phyloP scores from a whole-genome alignment of 2,113 vertebrate species.

The Apus apus region DNA sequence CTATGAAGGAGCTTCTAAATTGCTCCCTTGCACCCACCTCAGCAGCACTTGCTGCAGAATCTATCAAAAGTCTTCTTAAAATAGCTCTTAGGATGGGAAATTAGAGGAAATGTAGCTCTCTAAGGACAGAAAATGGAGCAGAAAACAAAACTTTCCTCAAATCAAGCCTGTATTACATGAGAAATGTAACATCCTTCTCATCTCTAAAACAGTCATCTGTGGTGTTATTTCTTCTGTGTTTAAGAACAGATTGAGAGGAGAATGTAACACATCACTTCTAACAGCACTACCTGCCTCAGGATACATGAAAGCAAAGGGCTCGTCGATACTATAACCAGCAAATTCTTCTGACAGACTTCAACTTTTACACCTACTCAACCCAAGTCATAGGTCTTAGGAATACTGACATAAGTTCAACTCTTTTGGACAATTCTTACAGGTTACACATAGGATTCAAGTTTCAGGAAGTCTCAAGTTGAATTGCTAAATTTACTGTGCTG shows the following conservation, averaged over 20 bases:
- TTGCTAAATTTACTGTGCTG: not conserved
- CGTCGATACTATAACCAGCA: not conserved
- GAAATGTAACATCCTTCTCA: not conserved
- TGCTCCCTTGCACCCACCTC: not conserved
- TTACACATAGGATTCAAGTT: not conserved
- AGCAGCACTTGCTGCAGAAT: not conserved
- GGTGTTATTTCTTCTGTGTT: not conserved
- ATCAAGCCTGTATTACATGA: not conserved
- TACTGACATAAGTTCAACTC: not conserved
- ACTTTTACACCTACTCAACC: not conserved
- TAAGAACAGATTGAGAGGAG: not conserved
- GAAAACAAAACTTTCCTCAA: not conserved
- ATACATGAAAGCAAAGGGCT: not conserved
- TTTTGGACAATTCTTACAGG: not conserved
- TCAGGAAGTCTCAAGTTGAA: not conserved
- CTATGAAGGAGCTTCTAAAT: not conserved
- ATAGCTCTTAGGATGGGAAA: not conserved
- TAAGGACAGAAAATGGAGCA: not conserved
- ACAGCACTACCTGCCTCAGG: not conserved
- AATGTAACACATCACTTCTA: not conserved
- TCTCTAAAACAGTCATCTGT: not conserved
- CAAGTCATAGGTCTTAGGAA: not conserved
- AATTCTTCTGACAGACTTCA: not conserved
- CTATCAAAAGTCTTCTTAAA: not conserved
- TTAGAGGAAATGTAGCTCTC: not conserved